Base-by-base conservation (phyloP, 2,113 vertebrate genomes). In the Ageneiosus marmoratus region DNA sequence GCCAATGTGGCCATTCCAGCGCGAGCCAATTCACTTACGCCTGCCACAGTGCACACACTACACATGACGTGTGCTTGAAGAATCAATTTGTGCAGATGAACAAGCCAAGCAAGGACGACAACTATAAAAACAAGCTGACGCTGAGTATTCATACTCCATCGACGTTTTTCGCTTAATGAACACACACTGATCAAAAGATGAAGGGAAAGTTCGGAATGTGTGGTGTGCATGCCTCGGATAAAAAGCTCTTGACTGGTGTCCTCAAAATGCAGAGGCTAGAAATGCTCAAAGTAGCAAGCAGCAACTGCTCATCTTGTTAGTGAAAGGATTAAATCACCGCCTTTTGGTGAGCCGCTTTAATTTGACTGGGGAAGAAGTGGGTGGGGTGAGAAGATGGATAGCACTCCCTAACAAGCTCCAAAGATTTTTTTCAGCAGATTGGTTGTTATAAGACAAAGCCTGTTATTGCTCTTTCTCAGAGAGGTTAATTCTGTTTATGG, bases 281-380 rank as follows among this genome's bases (percentile, higher is more conserved):
- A 82, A 84, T 70, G 56, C 69, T 82, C 86, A 27, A 56, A 65
- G 72, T 63, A 84, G 85, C 74, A 44, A 83, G 77, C 70, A 34
- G 85, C 72, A 76, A 56, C 32, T 27, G 81, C 75, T 79, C 63
- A 37, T 83, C 86, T 86, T 76, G 84, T 82, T 88, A 86, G 79
- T 81, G 55, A 73, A 82, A 56, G 62, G 87, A 86, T 88, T 84
- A 86, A 88, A 88, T 84, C 82, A 29, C 37, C 12, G 87, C 81
- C 74, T 48, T 80, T 83, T 79, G 75, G 84, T 86, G 79, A 84
- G 83, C 48, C 20, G 24, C 67, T 69, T 55, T 32, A 60, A 65
- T 84, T 56, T 22, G 65, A 79, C 74, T 72, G 37, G 72, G 80
- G 80, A 69, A 78, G 46, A 60, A 76, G 67, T 29, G 79, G 82